Evolutionary conservation across 2,113 vertebrate species (phyloP).

Genomic region (Plotosus lineatus): DNA sequence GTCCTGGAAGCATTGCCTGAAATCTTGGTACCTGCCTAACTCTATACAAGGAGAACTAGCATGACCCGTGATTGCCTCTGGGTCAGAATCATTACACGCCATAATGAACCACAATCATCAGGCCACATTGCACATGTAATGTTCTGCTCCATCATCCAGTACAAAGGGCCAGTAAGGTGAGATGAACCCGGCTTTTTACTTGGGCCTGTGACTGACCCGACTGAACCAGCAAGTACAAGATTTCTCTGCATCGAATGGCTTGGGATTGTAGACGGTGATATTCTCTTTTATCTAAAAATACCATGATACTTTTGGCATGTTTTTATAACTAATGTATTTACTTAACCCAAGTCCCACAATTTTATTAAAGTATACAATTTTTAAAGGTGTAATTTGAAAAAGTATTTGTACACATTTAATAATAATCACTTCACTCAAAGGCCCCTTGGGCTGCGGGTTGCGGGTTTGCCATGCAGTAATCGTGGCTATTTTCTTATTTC

Average conservation of each 20-base stretch:
- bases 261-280: neutral
- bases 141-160: slow-evolving; percentile 10
- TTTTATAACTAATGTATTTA: neutral
- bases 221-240: neutral
- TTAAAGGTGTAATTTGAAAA: neutral
- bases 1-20: neutral
- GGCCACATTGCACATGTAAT: slow-evolving; percentile 6
- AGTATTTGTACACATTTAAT: neutral
- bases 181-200: neutral
- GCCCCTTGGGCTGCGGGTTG: neutral
- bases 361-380: neutral
- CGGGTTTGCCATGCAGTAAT: neutral
- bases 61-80: neutral
- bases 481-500: neutral
- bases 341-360: no score
- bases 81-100: slow-evolving; percentile 10
- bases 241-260: neutral
- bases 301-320: neutral
- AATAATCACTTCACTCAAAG: neutral
- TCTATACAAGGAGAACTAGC: neutral
- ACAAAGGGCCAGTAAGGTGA: neutral
- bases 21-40: neutral
- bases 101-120: slow-evolving; percentile 30
- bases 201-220: neutral
- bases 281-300: neutral